Percentiles rank a stretch among this genome's conserved stretches.
Evolutionary conservation across 2,797 vertebrate species (phyloP).

Genomic region (Muscicapa comitata): DNA sequence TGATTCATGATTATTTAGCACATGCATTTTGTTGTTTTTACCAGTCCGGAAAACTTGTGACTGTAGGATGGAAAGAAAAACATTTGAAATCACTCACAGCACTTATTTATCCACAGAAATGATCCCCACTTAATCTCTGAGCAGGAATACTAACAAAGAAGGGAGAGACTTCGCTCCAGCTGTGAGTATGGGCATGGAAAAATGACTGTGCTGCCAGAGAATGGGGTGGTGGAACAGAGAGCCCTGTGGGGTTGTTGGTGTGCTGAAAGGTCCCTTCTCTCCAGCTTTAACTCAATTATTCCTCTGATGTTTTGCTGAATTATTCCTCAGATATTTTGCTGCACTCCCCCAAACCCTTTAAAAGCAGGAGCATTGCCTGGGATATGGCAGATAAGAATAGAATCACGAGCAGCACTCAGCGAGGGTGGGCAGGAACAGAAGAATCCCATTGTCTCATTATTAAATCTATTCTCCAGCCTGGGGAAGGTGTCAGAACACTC

Average conservation of each 20-base stretch:
- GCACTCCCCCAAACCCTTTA: neutral
- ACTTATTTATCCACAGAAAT: neutral
- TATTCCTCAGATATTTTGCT: neutral
- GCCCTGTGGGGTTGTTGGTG: neutral
- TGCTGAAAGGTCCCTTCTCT: neutral
- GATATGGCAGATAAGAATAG: constrained; percentile 17
- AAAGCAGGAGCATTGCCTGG: neutral
- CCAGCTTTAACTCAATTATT: neutral
- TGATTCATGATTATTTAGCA: neutral
- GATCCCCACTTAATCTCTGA: neutral
- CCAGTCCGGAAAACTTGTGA: neutral
- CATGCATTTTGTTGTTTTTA: neutral
- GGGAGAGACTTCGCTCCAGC: neutral
- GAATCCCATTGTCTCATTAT: constrained; percentile 28
- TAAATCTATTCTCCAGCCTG: neutral
- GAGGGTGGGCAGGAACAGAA: constrained; percentile 20
- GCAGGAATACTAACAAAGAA: neutral
- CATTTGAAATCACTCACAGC: neutral
- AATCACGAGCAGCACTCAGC: neutral
- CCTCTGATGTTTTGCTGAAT: neutral
- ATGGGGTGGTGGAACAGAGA: neutral
- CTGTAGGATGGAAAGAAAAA: neutral
- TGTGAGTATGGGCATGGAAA: neutral
- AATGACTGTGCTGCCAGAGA: neutral
- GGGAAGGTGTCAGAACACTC: constrained; percentile 10